These are phyloP conservation scores for Pristionchus fissidentatus DNA, from an alignment of 2,888 invertebrate species.

Conservation along the genomic window DNA sequence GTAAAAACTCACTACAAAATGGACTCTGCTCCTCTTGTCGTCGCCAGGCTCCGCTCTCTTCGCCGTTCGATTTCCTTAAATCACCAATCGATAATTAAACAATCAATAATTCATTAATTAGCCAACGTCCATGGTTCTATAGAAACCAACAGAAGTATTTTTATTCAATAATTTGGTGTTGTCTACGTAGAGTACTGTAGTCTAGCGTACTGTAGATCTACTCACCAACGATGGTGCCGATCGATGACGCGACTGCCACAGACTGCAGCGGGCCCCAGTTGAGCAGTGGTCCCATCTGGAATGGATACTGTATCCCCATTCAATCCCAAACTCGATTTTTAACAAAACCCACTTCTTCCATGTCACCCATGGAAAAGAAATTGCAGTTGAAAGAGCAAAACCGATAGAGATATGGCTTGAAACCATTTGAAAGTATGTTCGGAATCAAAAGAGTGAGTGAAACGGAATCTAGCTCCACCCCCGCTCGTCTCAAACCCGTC, in stretches of 20 bases:
- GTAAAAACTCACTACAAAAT: not conserved
- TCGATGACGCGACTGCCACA: not conserved
- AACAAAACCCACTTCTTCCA: too few species aligned
- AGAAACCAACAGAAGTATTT: too few species aligned
- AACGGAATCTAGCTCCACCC: too few species aligned
- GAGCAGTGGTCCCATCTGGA: constrained; percentile 9
- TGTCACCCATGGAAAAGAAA: too few species aligned
- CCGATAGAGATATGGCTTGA: too few species aligned
- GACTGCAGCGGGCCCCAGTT: constrained; percentile 20
- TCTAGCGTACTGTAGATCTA: not conserved
- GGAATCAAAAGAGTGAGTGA: not conserved
- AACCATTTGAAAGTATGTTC: too few species aligned
- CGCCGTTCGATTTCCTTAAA: constrained; percentile 30
- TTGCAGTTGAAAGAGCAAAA: too few species aligned
- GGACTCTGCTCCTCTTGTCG: not conserved
- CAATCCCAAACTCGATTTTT: too few species aligned
- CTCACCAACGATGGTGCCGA: constrained; percentile 8
- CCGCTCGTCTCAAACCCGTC: not conserved
- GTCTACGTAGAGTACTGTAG: not conserved
- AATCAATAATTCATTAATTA: too few species aligned
- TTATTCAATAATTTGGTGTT: not conserved
- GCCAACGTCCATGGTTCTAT: too few species aligned
- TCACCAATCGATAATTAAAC: not conserved
- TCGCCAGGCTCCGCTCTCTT: not conserved
- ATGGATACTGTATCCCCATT: too few species aligned